Conservation (phyloP, 2,113 vertebrate species). For the human region GRCh38 chr4:186975001-186975500, state of each 20-base stretch:
- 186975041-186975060: background rate
- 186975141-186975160: background rate
- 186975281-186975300: background rate
- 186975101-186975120: background rate
- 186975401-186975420: background rate
- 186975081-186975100: slow-evolving; percentile 23
- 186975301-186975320: background rate
- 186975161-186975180: background rate
- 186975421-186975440: background rate
- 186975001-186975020: background rate
- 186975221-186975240: background rate
- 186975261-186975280: background rate
- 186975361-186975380: background rate
- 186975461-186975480: too few species aligned
- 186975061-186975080: background rate
- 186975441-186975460: too few species aligned
- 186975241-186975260: background rate
- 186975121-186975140: background rate
- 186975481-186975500: too few species aligned
- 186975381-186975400: background rate
- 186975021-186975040: background rate
- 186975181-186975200: background rate
- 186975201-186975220: background rate
- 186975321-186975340: background rate
- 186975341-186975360: background rate